Base-by-base conservation (phyloP, 2,797 vertebrate species). In the Lacerta viridis region DNA sequence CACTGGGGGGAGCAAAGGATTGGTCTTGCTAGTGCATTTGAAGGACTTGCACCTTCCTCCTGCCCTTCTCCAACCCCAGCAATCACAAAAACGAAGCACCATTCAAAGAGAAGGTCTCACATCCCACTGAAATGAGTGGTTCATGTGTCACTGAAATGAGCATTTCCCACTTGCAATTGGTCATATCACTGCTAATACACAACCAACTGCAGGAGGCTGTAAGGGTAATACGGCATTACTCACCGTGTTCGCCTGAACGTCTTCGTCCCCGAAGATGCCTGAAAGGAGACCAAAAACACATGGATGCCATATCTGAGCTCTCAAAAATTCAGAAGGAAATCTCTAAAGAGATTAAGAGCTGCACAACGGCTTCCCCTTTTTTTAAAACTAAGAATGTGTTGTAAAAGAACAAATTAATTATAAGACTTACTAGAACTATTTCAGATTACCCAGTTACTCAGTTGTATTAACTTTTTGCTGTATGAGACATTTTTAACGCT, bases 211-310 rank as follows among this genome's bases (percentile, higher is more conserved):
- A 90, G 84, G 59, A 59, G 0, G 88, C 55, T 92, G 87, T 6
- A 83, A 76, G 66, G 74, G 59, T 87, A 93, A 84, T 23, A 75
- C 17, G 27, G 83, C 64, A 18, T 69, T 29, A 29, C 94, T 95
- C 68, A 95, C 50, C 3, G 13, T 15, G 13, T 55, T 55, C 15
- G 13, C 94, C 94, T 91, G 71, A 78, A 2, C 39, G 80, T 91
- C 93, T 46, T 92, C 91, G 3, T 80, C 83, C 87, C 25, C 0
- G 18, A 71, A 88, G 89, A 85, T 68, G 77, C 71, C 0, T 0
- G 55, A 27, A 2, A 89, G 20, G 75, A 27, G 77, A 88, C 0
- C 43, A 80, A 46, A 78, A 86, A 64, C 75, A 25, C 50, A 23
- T 2, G 7, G 1, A 59, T 66, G 15, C 61, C 79, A 86, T 8